Evolutionary conservation across 2,888 invertebrate genomes (phyloP), one percentile per base, ranked within the genome.

Genomic region (Dione juno): DNA sequence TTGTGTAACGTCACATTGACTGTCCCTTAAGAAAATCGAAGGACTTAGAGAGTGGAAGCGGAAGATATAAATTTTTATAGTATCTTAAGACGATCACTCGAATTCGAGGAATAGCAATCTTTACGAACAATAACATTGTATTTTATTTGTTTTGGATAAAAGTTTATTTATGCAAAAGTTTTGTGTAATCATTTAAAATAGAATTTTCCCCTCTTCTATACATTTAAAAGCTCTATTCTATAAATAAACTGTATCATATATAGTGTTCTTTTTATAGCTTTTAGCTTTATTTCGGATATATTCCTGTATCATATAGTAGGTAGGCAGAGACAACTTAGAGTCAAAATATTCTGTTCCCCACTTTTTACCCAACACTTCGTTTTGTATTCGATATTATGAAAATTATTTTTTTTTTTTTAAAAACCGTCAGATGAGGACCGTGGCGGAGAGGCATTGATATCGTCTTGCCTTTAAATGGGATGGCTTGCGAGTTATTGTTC

Each of bases 21-120:
- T 54, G 45, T 53, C 52, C 74, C 76, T 77, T 77, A 76, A 76
- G 64, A 41, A 63, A 59, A 68, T 65, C 58, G 64, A 58, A 70
- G 67, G 74, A 75, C 74, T 74, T 75, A 66, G 68, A 64, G 54
- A 73, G 66, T 69, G 69, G 66, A 70, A 71, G 69, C 78, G 82
- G 81, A 85, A 82, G 80, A 79, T 79, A 82, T 85, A 70, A 82
- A 78, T 82, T 82, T 86, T 81, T 80, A 85, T 80, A 78, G 77
- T 76, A 78, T 78, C 78, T 78, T 75, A 73, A 75, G 74, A 80
- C 81, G 81, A 81, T 72, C 72, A 69, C 69, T 63, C 50, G 48
- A 50, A 45, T 73, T 70, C 71, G 48, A 66, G 37, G 70, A 74
- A 72, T 71, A 68, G 14, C 53, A 61, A 73, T 52, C 68, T 65